Evolutionary conservation across 1,140 invertebrate species (phyloP), one percentile per base, ranked within the genome.

Genomic region (Lethocerus indicus): DNA sequence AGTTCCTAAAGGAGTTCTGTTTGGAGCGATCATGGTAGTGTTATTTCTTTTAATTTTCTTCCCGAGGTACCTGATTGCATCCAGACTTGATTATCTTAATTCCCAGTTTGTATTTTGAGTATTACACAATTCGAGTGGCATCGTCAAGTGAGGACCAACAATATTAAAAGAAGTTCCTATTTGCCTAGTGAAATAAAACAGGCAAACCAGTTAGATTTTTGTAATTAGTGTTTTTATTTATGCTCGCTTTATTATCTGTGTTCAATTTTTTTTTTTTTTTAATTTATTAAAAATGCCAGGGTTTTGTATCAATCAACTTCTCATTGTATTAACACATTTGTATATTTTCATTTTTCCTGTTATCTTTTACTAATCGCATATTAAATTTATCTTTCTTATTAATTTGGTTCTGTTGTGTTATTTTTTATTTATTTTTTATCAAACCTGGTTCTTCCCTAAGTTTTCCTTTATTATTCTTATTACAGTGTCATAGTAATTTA

Each of bases 121-220:
- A n/a, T n/a, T n/a, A n/a, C n/a, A n/a, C n/a, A n/a, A n/a, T n/a
- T n/a, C 6, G 37, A 40, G 37, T 24, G 26, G 40, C 40, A 42
- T 42, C 6, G 12, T 42, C 9, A 42, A 20, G 40, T 41, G 47
- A 40, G 47, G 47, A 49, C 47, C 47, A 49, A 49, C 37, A 39
- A 41, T 39, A n/a, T n/a, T n/a, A n/a, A 49, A 48, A 49, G 42
- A 36, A 49, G 47, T 49, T 49, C 47, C 47, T 49, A 49, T 40
- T 39, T 36, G 23, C 37, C 32, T 40, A 24, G 18, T 48, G 40
- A 40, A n/a, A n/a, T n/a, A n/a, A n/a, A n/a, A n/a, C n/a, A 12
- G 37, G 47, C 37, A 41, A 37, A 28, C n/a, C n/a, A 12, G 20
- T 42, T 42, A 42, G 40, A 42, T 42, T 42, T 42, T 42, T 14